Percentiles rank a stretch among this genome's conserved stretches.
These are phyloP conservation scores for Scolopax mira DNA, from an alignment of 2,113 vertebrate species.

Conservation along the genomic window DNA sequence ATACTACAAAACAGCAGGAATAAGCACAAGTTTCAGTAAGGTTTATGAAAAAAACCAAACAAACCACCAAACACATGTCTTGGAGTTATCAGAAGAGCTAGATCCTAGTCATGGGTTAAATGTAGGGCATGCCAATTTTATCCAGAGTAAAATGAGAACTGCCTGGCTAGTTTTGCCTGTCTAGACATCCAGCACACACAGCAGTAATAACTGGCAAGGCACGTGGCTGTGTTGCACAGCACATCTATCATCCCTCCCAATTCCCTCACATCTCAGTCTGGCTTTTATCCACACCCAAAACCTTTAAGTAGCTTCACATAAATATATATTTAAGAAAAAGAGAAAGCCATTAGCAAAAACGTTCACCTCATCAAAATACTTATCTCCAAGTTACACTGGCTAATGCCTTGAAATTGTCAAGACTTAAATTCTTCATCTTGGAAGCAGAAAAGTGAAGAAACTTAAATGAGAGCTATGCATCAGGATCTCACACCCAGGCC, in stretches of 20 bases:
- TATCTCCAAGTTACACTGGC: background rate
- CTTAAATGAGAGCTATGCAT: background rate
- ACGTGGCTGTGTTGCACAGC: background rate
- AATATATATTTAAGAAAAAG: background rate
- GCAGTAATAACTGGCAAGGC: background rate
- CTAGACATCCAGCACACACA: background rate
- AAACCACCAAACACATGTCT: background rate
- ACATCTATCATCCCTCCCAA: background rate
- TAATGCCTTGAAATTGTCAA: background rate
- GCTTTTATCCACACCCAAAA: background rate
- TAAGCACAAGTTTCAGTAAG: background rate
- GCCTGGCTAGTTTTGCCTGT: background rate
- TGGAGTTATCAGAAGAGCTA: background rate
- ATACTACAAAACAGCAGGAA: background rate
- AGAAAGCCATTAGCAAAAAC: background rate
- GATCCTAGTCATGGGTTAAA: background rate
- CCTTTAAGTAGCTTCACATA: background rate
- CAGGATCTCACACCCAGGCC: background rate
- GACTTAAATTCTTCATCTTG: background rate
- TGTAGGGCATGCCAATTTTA: background rate
- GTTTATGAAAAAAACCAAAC: background rate
- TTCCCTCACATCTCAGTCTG: background rate
- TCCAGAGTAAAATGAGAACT: background rate
- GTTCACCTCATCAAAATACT: background rate
- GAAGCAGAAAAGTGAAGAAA: background rate